Evolutionary conservation across 1,140 invertebrate genomes (phyloP), one percentile per base, ranked within the genome.

Genomic region (Metopolophium dirhodum): DNA sequence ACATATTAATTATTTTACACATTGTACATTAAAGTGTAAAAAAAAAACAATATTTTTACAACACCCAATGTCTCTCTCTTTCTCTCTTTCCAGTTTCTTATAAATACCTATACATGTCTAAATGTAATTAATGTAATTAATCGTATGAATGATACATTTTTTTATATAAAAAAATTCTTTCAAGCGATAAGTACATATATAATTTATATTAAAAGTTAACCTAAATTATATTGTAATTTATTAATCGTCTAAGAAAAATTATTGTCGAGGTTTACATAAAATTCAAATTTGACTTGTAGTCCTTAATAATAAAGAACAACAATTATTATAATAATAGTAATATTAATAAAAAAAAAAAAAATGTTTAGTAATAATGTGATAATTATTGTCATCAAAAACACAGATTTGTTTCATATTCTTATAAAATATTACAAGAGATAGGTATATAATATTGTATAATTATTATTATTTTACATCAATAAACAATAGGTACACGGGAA

Each of bases 371-470:
- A 45, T 11, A 51, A 49, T 35, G 91, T 26, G 26, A 93, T 86
- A 93, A 20, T 93, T 93, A 93, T 93, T 93, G 91, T 93, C 91
- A 83, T 11, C 47, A 30, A 93, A 93, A 93, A 93, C 91, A 93
- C 91, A 93, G 91, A 93, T 93, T 41, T 35, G 91, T 93, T 93
- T 23, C 49, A 26, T 90, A 61, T 93, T 11, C 35, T 89, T 90
- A 90, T 45, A 61, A 90, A 89, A 89, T 89, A 89, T 2, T 90
- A 90, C 87, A 89, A 9, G 49, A 49, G 0, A 18, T 47, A 47
- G 30, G 18, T 49, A n/a, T n/a, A 77, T 35, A 77, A 1, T 18
- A 20, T 20, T 18, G n/a, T 68, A 45, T 85, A 37, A 85, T 87
- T 20, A 51, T 22, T 54, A 54, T 54, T 54, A 87, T n/a, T 9